Percentiles rank a stretch among this genome's conserved stretches.
phyloP scores from a whole-genome alignment of 2,113 vertebrate species.

The Dasypus novemcinctus region DNA sequence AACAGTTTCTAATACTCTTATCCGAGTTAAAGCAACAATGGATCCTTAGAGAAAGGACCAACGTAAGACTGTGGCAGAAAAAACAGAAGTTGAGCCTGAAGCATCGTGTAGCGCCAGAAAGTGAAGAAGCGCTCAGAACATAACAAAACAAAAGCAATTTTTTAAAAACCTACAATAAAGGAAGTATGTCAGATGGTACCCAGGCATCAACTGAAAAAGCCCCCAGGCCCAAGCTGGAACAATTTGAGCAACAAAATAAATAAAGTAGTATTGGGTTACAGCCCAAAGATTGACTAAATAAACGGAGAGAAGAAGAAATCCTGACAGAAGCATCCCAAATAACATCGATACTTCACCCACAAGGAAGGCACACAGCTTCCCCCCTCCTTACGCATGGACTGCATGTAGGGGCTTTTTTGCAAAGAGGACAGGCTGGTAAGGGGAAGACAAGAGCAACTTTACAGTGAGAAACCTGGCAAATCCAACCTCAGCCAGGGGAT shows the following conservation, averaged over 20 bases:
- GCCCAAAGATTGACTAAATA: background rate
- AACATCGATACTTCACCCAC: too few species aligned
- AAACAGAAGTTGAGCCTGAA: too few species aligned
- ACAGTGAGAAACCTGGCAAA: background rate
- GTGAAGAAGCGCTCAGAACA: background rate
- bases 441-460: background rate
- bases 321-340: background rate
- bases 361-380: fast-evolving
- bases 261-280: fast-evolving
- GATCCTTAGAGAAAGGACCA: background rate
- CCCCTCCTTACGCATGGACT: background rate
- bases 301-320: too few species aligned
- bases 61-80: background rate
- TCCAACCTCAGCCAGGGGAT: background rate
- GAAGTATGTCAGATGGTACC: fast-evolving
- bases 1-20: too few species aligned
- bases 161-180: background rate
- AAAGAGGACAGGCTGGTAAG: background rate
- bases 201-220: too few species aligned
- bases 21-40: background rate
- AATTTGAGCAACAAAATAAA: too few species aligned
- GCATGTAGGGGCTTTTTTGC: background rate
- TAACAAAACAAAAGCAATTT: background rate
- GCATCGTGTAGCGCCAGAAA: background rate
- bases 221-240: background rate